Evolutionary conservation across 2,113 vertebrate genomes (phyloP).

Genomic region (Nycticebus coucang): DNA sequence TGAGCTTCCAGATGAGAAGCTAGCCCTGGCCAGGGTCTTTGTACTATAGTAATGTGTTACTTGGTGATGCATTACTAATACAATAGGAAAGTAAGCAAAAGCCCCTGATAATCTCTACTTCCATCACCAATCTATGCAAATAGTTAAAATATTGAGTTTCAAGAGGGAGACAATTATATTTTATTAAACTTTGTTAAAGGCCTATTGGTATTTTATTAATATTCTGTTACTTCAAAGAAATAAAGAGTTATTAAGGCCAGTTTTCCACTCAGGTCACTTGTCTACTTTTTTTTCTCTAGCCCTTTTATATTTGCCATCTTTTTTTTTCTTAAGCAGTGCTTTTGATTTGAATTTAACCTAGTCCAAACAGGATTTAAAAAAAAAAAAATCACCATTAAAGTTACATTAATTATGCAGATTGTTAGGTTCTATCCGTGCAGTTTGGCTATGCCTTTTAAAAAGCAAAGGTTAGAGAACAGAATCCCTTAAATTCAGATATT

Average conservation of each 20-base stretch:
- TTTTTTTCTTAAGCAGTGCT: too few species aligned
- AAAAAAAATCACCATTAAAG: too few species aligned
- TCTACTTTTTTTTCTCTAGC: background rate
- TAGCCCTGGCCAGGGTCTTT: background rate
- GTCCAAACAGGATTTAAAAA: too few species aligned
- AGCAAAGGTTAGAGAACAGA: too few species aligned
- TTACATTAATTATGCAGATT: too few species aligned
- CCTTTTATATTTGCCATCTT: background rate
- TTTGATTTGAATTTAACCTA: too few species aligned
- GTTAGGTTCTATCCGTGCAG: too few species aligned
- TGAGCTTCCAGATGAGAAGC: background rate
- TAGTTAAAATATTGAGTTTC: background rate
- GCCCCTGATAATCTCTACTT: background rate
- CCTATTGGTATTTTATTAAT: background rate
- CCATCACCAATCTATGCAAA: background rate
- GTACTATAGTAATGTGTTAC: background rate
- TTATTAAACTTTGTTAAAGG: conserved; percentile 6
- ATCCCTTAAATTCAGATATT: too few species aligned
- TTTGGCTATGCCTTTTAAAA: too few species aligned
- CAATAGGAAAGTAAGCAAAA: background rate
- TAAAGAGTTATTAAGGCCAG: background rate
- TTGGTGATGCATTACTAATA: background rate
- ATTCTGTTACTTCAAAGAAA: background rate
- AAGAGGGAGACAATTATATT: background rate
- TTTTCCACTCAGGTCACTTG: background rate